Evolutionary conservation across 2,888 invertebrate species (phyloP).

Genomic region (Syritta pipiens): DNA sequence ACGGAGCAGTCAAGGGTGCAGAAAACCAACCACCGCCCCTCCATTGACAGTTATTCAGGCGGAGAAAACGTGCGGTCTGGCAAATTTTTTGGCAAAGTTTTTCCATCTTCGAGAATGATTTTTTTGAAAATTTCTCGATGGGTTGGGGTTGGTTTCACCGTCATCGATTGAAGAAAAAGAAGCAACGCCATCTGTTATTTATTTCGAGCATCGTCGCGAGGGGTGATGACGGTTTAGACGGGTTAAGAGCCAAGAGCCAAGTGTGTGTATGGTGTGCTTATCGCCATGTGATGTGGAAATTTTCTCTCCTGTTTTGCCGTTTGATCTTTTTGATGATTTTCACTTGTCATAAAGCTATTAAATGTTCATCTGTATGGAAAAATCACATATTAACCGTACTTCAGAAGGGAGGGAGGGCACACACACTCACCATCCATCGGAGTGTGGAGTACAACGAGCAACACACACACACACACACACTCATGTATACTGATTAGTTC

Average conservation of each 20-base stretch:
- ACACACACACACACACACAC: constrained; percentile 13
- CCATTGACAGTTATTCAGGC: constrained; percentile 24
- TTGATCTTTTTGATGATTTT: constrained; percentile 69
- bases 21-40: not conserved
- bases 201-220: too few relatives aligned
- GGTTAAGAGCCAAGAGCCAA: constrained; percentile 21
- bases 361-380: constrained; percentile 69
- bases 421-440: constrained; percentile 1
- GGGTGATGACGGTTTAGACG: too few relatives aligned
- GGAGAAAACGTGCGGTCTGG: constrained; percentile 13
- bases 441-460: too few relatives aligned
- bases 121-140: too few relatives aligned
- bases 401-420: constrained; percentile 7
- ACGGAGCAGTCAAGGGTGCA: constrained; percentile 39
- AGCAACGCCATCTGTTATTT: not conserved
- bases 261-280: constrained; percentile 59
- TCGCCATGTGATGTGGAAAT: constrained; percentile 66
- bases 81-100: constrained; percentile 26
- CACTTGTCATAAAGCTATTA: constrained; percentile 69
- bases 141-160: too few relatives aligned
- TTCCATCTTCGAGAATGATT: too few relatives aligned
- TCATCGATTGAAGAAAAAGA: too few relatives aligned
- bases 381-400: constrained; percentile 65
- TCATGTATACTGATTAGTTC: constrained; percentile 61
- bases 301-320: constrained; percentile 39